Evolutionary conservation across 2,888 invertebrate species (phyloP), one percentile per base, ranked within the genome.

Genomic region (Allygus modestus): DNA sequence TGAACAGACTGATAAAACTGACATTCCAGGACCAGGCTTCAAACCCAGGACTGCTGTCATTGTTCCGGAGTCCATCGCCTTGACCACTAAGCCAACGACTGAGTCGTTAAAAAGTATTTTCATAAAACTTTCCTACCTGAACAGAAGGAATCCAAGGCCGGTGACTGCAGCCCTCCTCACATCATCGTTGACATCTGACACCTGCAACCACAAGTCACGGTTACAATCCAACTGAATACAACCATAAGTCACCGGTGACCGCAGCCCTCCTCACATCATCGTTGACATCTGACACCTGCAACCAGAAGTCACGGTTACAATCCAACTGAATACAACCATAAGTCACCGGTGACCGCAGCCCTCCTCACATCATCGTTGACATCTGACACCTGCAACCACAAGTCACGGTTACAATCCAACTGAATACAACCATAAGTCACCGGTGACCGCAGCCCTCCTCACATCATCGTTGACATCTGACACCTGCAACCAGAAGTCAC

Each of bases 291-390:
- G 98, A 98, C 58, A 95, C 93, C 93, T 94, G 87, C 4, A 89
- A 86, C 85, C 87, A 69, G 37, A 58, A 7, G 7, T 37, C 37
- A 37, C 37, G 4, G 37, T 37, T 9, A 37, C 37, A 37, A 37
- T 9, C n/a, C n/a, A n/a, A n/a, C n/a, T n/a, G n/a, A n/a, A n/a
- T n/a, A n/a, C n/a, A n/a, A n/a, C n/a, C n/a, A n/a, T n/a, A n/a
- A n/a, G n/a, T n/a, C n/a, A n/a, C 98, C 98, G 12, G 98, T 99
- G 23, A 99, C 99, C 51, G 99, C 99, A 83, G 99, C 99, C 84
- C 99, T 94, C 86, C 87, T 37, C 37, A 37, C 37, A 37, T 37
- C 37, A 37, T 37, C 98, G 90, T 99, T 99, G 0, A 99, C 99
- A 92, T 99, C 99, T 54, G 98, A 98, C 58, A 95, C 93, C 93